Evolutionary conservation across 2,888 invertebrate species (phyloP).

Genomic region (Epinotia bilunana): DNA sequence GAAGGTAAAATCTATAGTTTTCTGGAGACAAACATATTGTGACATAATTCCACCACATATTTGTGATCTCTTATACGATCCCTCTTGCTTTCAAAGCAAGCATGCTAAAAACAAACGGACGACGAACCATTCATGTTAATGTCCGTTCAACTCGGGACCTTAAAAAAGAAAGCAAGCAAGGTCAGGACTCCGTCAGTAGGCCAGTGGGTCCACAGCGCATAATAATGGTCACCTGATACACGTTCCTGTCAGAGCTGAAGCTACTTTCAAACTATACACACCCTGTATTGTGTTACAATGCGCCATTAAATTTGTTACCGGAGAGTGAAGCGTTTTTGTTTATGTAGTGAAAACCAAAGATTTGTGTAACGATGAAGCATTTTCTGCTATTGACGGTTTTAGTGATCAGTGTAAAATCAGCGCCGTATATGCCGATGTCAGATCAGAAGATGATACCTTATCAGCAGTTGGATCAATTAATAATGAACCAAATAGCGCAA

Average conservation of each 20-base stretch:
- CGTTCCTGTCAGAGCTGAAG: slow-evolving; percentile 50
- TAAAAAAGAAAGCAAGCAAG: slow-evolving; percentile 70
- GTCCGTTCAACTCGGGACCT: slow-evolving; percentile 46
- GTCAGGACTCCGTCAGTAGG: slow-evolving; percentile 73
- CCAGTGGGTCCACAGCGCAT: slow-evolving; percentile 66
- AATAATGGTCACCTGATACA: slow-evolving; percentile 58
- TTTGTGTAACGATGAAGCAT: slow-evolving; percentile 32
- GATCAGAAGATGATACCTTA: background rate
- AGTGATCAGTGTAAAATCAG: slow-evolving; percentile 51
- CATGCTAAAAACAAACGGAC: background rate
- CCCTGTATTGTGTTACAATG: slow-evolving; percentile 29
- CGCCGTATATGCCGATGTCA: slow-evolving; percentile 52
- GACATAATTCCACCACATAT: background rate
- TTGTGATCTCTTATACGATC: background rate
- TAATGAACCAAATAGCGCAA: slow-evolving; percentile 51
- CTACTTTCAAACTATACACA: slow-evolving; percentile 42
- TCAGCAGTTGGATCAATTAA: slow-evolving; percentile 11
- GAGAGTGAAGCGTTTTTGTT: slow-evolving; percentile 17
- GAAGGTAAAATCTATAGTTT: too few species aligned
- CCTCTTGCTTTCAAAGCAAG: background rate
- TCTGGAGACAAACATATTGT: too few species aligned
- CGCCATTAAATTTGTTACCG: slow-evolving; percentile 5
- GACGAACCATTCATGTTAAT: background rate
- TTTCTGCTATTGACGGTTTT: slow-evolving; percentile 52
- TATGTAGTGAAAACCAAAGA: slow-evolving; percentile 23